A percentile compares a stretch with the other conserved stretches of the same genome.
Conservation (phyloP, 2,888 invertebrate genomes). For the Eremobia ochroleuca region DNA sequence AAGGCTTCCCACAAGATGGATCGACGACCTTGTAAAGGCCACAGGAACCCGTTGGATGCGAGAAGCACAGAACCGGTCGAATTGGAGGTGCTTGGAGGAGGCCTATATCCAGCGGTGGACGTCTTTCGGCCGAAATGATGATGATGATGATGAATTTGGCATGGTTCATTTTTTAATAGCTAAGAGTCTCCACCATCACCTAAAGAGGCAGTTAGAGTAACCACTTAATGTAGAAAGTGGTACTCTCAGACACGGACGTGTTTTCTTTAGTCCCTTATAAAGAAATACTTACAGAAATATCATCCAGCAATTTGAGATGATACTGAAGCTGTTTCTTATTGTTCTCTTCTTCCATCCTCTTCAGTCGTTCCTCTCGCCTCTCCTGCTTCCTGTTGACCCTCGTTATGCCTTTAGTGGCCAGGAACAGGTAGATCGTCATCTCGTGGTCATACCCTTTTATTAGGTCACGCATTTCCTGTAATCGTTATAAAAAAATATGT, state of each 20-base stretch:
- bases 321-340: constrained; percentile 66
- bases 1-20: not conserved
- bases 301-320: constrained; percentile 76
- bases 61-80: not conserved
- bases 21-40: not conserved
- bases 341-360: constrained; percentile 72
- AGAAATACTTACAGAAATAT: constrained; percentile 74
- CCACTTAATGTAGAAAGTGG: not conserved
- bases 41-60: not conserved
- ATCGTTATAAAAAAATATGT: not conserved
- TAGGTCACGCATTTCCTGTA: constrained; percentile 94
- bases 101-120: too few relatives aligned
- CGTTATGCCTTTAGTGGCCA: constrained; percentile 93
- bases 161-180: too few relatives aligned
- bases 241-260: too few relatives aligned
- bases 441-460: constrained; percentile 94
- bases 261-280: not conserved
- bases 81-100: not conserved
- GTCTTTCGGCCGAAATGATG: too few relatives aligned
- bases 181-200: not conserved
- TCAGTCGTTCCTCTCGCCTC: constrained; percentile 71
- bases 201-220: not conserved
- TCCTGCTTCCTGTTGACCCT: constrained; percentile 91
- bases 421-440: constrained; percentile 93
- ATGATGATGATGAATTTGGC: too few relatives aligned